A percentile compares a stretch with the other conserved stretches of the same genome.
Conservation (phyloP, 1,140 invertebrate species). For the Calephelis virginiensis region DNA sequence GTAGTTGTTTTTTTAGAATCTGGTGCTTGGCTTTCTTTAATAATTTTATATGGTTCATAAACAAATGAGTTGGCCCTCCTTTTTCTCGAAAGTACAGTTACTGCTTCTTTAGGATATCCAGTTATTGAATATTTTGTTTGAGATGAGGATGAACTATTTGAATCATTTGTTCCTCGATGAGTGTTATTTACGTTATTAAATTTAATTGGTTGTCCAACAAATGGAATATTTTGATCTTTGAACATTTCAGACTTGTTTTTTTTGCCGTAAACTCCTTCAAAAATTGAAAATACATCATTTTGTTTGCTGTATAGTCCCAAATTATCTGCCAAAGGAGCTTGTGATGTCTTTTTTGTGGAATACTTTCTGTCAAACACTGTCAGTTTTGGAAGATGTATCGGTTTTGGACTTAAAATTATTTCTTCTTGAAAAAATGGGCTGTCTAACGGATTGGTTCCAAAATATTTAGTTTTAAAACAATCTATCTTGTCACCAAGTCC, state of each 20-base stretch:
- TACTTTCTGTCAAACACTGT: slow-evolving; percentile 20
- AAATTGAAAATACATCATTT: slow-evolving; percentile 34
- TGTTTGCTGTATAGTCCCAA: not conserved
- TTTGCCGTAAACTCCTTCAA: slow-evolving; percentile 36
- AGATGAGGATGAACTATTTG: not conserved
- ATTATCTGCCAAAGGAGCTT: not conserved
- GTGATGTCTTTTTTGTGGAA: not conserved
- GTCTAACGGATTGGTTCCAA: slow-evolving; percentile 85
- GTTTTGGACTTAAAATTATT: slow-evolving; percentile 59
- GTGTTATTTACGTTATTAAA: not conserved
- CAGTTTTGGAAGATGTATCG: slow-evolving; percentile 40
- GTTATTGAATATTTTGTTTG: not conserved
- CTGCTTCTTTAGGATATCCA: not conserved
- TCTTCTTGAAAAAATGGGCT: slow-evolving; percentile 86
- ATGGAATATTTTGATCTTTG: not conserved
- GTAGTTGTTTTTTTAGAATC: slow-evolving; percentile 68
- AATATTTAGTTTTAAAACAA: slow-evolving; percentile 86
- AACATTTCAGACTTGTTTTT: slow-evolving; percentile 26
- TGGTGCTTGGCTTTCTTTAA: slow-evolving; percentile 56
- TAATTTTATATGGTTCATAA: slow-evolving; percentile 74
- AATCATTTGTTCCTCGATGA: not conserved
- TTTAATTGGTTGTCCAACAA: not conserved
- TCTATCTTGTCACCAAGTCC: slow-evolving; percentile 86
- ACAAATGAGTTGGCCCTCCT: slow-evolving; percentile 64
- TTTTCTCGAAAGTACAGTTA: slow-evolving; percentile 33